Base-by-base conservation (phyloP, 2,888 invertebrate species). In the Philonicus albiceps region DNA sequence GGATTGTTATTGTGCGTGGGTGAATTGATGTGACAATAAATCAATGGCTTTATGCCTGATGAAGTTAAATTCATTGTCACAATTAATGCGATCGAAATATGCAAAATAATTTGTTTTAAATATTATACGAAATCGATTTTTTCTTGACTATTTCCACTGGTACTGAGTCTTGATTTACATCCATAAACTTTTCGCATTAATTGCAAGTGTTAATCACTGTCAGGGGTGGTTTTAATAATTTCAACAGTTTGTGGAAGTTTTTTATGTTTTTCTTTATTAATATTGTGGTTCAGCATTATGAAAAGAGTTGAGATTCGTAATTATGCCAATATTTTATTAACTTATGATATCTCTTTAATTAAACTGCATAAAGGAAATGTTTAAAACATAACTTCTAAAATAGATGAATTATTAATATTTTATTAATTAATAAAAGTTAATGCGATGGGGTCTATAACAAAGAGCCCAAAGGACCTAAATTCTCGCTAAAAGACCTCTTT, bases 81-180 rank as follows among this genome's bases (percentile, higher is more conserved):
- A 74, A 76, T 76, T 76, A 76, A 76, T 76, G 76, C 37, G 76
- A 31, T 76, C 37, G 76, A n/a, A 76, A 74, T 74, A 74, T 74
- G 74, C 16, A 74, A 31, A 74, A 74, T 74, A 74, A 74, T 74
- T 73, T 73, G 30, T 34, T 74, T 74, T 74, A 74, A 74, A 74
- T 27, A 74, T 74, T 31, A 64, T 27, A 64, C 34, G 19, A 16
- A 16, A n/a, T 16, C 19, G 74, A 31, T 34, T 34, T 74, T 74
- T 34, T 74, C 4, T 31, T 74, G 34, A n/a, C 7, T 74, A 31
- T 34, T 34, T 74, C 72, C 22, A 27, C 11, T 22, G 22, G 34
- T n/a, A 34, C 34, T 34, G 31, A 1, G 30, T n/a, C 34, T n/a
- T 34, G 19, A 74, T 74, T 74, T 74, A 74, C 34, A 74, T 74